Conservation (phyloP, 1,140 invertebrate species). For the Heliconius melpomene region DNA sequence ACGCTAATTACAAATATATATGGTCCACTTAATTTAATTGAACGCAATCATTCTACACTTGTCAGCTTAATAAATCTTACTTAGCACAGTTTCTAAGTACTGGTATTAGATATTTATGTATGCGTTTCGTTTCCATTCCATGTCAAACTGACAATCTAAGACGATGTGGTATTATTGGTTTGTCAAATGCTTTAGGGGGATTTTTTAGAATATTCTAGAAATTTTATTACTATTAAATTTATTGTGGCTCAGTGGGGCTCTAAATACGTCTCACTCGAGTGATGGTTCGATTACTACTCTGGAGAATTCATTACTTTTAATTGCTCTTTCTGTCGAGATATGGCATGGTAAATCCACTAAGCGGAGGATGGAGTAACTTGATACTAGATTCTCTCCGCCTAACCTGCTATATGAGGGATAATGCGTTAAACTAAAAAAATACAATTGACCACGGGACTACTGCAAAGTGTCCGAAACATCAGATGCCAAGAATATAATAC, state of each 20-base stretch:
- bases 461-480: too few species aligned
- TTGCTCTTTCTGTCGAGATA: too few species aligned
- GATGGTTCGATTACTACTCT: too few species aligned
- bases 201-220: background rate
- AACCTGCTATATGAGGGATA: too few species aligned
- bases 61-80: slow-evolving; percentile 14
- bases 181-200: background rate
- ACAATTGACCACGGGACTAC: too few species aligned
- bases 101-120: slow-evolving; percentile 6
- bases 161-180: slow-evolving; percentile 1
- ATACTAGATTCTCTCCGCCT: too few species aligned
- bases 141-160: background rate
- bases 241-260: background rate
- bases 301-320: too few species aligned
- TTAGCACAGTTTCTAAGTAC: slow-evolving; percentile 5
- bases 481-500: too few species aligned
- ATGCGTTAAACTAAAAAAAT: too few species aligned
- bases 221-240: background rate
- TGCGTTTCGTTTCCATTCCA: slow-evolving; percentile 7
- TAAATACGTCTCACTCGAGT: background rate
- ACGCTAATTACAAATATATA: slow-evolving; percentile 11
- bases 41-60: slow-evolving; percentile 14
- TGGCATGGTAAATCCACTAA: too few species aligned
- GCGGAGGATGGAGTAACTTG: too few species aligned
- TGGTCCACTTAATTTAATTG: slow-evolving; percentile 11